Percentiles rank a stretch among this genome's conserved stretches.
Conservation (phyloP, 37 sponge, comb jelly and placozoan genomes). For the Oscarella lobularis region DNA sequence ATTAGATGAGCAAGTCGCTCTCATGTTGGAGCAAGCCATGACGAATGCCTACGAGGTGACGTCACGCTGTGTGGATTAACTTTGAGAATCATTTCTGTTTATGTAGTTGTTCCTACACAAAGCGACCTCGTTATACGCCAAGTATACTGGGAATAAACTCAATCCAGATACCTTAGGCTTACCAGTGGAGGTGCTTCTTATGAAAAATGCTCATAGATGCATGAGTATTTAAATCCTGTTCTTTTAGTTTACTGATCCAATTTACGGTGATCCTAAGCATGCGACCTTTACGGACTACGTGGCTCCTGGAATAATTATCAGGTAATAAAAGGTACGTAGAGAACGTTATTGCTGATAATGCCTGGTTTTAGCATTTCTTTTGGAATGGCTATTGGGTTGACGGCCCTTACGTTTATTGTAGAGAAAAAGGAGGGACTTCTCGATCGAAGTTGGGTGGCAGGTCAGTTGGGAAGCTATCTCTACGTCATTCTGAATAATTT, state of each 20-base stretch:
- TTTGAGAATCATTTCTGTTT: no score
- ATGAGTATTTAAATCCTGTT: no score
- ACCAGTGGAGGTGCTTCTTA: no score
- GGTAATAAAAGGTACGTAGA: conserved; percentile 35
- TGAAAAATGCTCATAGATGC: no score
- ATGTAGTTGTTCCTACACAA: no score
- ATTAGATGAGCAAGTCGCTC: conserved; percentile 36
- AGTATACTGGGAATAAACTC: no score
- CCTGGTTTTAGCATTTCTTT: conserved; percentile 45
- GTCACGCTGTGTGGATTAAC: no score
- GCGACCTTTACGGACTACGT: conserved; percentile 64
- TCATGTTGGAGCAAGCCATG: conserved; percentile 16
- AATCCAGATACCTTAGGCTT: no score
- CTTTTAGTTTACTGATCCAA: conserved; percentile 32
- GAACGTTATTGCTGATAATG: no score
- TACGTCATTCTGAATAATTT: no score
- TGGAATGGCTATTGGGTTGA: conserved; percentile 65
- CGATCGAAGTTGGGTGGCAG: conserved; percentile 68
- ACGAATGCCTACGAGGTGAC: conserved; percentile 31
- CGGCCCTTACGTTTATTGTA: conserved; percentile 48
- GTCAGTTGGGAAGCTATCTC: no score
- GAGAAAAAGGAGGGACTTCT: conserved; percentile 76
- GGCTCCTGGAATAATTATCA: conserved; percentile 64
- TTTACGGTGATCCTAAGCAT: conserved; percentile 44
- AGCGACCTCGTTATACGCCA: no score